phyloP scores from a whole-genome alignment of 2,113 vertebrate genomes.

The Anser cygnoides region DNA sequence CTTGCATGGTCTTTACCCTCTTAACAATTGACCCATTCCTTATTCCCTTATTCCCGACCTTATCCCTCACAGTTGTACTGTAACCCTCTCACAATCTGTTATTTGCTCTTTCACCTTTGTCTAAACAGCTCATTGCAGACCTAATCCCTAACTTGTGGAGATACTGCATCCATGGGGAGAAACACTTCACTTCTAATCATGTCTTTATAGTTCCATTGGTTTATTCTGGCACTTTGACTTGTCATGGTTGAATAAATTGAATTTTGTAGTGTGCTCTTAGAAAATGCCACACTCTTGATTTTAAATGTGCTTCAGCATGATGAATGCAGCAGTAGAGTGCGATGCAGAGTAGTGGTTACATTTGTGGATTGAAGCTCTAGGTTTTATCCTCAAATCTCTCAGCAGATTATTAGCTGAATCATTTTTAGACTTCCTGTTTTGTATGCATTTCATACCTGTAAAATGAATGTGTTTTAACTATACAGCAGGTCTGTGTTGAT shows the following conservation, averaged over 20 bases:
- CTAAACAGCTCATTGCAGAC: neutral
- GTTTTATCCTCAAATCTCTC: neutral
- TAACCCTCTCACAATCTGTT: neutral
- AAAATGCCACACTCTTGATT: constrained; percentile 7
- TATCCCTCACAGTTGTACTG: neutral
- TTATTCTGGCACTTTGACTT: constrained; percentile 8
- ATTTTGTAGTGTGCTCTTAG: neutral
- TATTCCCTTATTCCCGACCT: neutral
- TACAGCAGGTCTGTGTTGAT: neutral
- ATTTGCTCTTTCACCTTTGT: neutral
- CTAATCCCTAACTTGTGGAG: neutral
- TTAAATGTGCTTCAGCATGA: neutral
- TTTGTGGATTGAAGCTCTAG: neutral
- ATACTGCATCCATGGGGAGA: neutral
- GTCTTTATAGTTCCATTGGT: neutral
- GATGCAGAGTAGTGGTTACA: neutral
- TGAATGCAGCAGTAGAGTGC: neutral
- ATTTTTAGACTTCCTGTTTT: neutral
- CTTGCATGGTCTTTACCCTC: accelerated
- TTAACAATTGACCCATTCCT: neutral
- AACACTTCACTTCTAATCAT: neutral
- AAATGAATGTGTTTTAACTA: neutral
- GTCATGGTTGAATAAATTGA: constrained; percentile 21
- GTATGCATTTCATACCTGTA: neutral
- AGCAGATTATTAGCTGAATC: neutral